Percentiles rank a stretch among this genome's conserved stretches.
phyloP scores from a whole-genome alignment of 2,113 vertebrate genomes.

The Malurus elegans region DNA sequence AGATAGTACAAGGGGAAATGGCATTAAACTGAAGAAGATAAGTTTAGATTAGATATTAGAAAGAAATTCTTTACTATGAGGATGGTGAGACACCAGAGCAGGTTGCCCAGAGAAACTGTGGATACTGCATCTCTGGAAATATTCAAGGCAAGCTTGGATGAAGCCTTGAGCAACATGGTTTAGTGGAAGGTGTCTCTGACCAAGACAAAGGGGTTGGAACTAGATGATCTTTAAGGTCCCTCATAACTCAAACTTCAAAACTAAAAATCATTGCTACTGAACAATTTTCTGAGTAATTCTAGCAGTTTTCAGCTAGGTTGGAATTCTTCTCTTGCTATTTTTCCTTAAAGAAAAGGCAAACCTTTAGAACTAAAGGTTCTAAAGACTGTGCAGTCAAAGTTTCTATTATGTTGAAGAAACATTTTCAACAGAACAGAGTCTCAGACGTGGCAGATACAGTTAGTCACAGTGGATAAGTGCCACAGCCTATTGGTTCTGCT shows the following conservation, averaged over 20 bases:
- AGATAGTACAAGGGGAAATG: no score
- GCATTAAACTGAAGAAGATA: neutral
- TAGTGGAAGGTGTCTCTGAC: neutral
- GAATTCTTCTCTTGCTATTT: neutral
- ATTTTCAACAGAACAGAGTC: neutral
- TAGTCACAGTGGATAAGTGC: conserved; percentile 49
- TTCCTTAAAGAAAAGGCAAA: neutral
- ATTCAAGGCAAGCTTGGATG: neutral
- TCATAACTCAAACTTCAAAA: neutral
- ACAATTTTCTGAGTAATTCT: neutral
- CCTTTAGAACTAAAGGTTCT: neutral
- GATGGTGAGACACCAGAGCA: neutral
- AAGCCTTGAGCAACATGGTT: neutral
- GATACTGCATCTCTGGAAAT: neutral
- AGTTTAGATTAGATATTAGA: neutral
- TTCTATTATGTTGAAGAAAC: neutral
- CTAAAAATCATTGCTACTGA: neutral
- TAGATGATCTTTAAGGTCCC: neutral
- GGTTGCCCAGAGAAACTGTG: neutral
- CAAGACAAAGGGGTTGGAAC: no score
- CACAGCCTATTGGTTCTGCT: conserved; percentile 19
- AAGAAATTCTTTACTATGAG: neutral
- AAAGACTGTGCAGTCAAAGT: neutral
- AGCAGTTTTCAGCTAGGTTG: neutral
- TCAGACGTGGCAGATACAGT: neutral